Evolutionary conservation across 2,888 invertebrate genomes (phyloP), one percentile per base, ranked within the genome.

Genomic region (Temnothorax ravouxi): DNA sequence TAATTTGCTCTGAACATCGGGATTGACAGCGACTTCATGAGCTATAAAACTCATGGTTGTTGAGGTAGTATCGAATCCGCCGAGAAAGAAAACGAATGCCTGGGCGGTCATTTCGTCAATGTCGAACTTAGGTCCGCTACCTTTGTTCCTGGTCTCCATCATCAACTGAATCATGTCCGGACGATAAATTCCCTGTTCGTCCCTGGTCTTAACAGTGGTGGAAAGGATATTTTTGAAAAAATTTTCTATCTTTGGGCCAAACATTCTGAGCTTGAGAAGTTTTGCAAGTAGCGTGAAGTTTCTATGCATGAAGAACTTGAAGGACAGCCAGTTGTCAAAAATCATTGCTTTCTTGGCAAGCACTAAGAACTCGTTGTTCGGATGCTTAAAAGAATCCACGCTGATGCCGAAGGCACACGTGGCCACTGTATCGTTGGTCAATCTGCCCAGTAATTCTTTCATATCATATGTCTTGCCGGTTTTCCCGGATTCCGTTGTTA

Each of bases 131-230:
- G 81, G 83, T 6, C 81, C 86, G 5, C 84, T 8, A 13, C 11
- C 76, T 15, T 88, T 88, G 1, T 86, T 91, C 5, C 92, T 88
- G 0, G 93, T 93, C 75, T 96, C 96, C 95, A 96, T 95, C 80
- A 96, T 92, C 25, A 96, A 89, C 80, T 96, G 96, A 18, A 96
- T 95, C 96, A 96, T 96, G 87, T 96, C 96, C 0, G 96, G 96
- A 79, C 96, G 92, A 8, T 95, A 59, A 52, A 93, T 91, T 0
- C 90, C 90, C n/a, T 88, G 67, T 3, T 89, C 86, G 0, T 92
- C 89, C 29, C 93, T 88, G 8, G 67, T 69, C 0, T 87, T 87
- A 6, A 93, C 88, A 0, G 91, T 90, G 0, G 83, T 9, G 13
- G 38, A 5, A 21, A 83, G 67, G 3, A 83, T 0, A 11, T 75